A percentile compares a stretch with the other conserved stretches of the same genome.
Conservation (phyloP, 2,797 vertebrate genomes). For the Hydrophis major region DNA sequence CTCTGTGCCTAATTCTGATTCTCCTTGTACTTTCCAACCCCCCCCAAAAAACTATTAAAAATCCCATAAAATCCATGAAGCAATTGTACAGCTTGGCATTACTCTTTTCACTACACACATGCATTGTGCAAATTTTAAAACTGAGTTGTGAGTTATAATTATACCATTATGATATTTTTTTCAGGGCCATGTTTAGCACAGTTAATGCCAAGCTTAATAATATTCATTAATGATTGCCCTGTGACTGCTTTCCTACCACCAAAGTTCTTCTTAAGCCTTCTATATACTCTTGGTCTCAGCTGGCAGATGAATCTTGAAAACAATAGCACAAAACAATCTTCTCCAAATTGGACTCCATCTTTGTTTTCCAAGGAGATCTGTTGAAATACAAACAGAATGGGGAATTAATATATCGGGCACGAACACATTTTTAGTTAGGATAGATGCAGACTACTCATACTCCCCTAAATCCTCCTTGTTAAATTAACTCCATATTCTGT, state of each 20-base stretch:
- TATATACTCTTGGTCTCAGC: constrained; percentile 31
- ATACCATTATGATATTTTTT: constrained; percentile 52
- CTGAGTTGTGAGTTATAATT: constrained; percentile 4
- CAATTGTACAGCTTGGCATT: background rate
- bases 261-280: constrained; percentile 39
- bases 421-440: background rate
- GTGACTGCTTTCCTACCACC: constrained; percentile 23
- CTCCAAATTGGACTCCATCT: constrained; percentile 14
- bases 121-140: background rate
- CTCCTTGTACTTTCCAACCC: background rate
- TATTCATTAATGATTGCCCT: constrained; percentile 31
- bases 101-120: background rate
- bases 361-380: rapidly evolving
- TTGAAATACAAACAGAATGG: background rate
- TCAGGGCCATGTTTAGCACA: constrained; percentile 18
- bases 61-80: background rate
- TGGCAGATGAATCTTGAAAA: constrained; percentile 28
- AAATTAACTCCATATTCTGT: background rate
- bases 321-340: background rate
- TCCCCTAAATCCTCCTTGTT: background rate
- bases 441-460: background rate
- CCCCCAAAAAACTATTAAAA: background rate
- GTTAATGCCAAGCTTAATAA: constrained; percentile 35
- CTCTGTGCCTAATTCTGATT: background rate
- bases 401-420: background rate